Evolutionary conservation across 1,140 invertebrate genomes (phyloP).

Genomic region (Caenorhabditis brenneri): DNA sequence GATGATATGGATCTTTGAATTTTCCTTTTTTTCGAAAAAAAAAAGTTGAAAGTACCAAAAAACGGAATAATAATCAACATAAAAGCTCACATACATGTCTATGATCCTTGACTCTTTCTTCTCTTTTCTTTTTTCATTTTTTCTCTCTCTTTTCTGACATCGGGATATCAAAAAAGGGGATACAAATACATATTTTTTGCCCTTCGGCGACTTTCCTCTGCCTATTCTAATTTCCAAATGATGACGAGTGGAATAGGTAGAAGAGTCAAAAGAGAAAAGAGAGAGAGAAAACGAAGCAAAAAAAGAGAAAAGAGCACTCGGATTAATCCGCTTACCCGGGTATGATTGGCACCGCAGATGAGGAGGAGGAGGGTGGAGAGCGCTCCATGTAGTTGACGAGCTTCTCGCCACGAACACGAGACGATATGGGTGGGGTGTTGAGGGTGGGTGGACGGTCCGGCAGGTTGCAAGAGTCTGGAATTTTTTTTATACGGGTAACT

Average conservation of each 20-base stretch:
- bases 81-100: too few relatives aligned
- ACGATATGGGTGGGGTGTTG: slow-evolving; percentile 8
- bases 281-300: not conserved
- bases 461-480: not conserved
- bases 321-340: slow-evolving; percentile 39
- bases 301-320: not conserved
- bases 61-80: too few relatives aligned
- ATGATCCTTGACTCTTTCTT: too few relatives aligned
- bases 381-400: slow-evolving; percentile 33
- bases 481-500: not conserved
- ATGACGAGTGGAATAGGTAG: not conserved
- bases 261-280: not conserved
- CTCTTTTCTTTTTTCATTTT: too few relatives aligned
- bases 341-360: slow-evolving; percentile 31
- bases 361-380: slow-evolving; percentile 16
- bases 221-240: slow-evolving; percentile 32
- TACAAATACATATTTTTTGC: not conserved
- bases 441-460: not conserved
- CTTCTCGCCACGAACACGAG: slow-evolving; percentile 34
- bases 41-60: too few relatives aligned
- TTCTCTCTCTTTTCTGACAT: not conserved
- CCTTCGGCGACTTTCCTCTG: slow-evolving; percentile 2
- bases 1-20: too few relatives aligned
- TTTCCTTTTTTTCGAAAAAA: too few relatives aligned
- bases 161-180: not conserved